Base-by-base conservation (phyloP, 2,113 vertebrate species). In the Hipposideros armiger region DNA sequence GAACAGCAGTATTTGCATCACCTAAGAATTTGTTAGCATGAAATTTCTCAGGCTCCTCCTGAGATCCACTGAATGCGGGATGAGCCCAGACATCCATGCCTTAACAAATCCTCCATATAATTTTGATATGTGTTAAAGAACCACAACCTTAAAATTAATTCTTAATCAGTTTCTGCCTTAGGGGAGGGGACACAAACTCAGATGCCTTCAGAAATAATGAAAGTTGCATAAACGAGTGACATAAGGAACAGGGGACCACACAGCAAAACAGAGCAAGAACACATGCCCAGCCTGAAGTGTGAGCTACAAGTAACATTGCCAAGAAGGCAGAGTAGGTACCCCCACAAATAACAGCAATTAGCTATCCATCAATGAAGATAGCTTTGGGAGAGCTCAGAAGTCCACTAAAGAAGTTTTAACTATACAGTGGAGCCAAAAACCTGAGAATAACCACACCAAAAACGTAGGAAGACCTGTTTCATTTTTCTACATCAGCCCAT, bases 151-250 rank as follows among this genome's bases (percentile, higher is more conserved):
- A 76, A 60, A 73, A n/a, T 60, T 83, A 88, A 94, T 6, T 84
- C 24, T 83, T 86, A 72, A 36, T 52, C n/a, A 20, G 22, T 69
- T 95, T 92, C 40, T 94, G 40, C 16, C 58, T 93, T 77, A 45
- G 3, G 47, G 17, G 11, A 74, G 36, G 24, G 15, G 45, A 94
- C 64, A 64, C 19, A 73, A 52, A 62, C 40, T 73, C 62, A 30
- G 11, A 92, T 24, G 32, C 45, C 32, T 88, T 36, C 7, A 64
- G 36, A 32, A 74, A 81, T 52, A 74, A 95, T 42, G 16, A 56
- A 85, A 76, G 87, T n/a, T 42, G 24, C 4, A 7, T 76, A 87
- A 90, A 80, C 19, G 26, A 82, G 7, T 52, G 50, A 70, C 42
- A 67, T 52, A 69, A 8, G 70, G 11, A 93, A 40, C 90, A 85